phyloP scores from a whole-genome alignment of 37 sponge, comb jelly and placozoan genomes.

The Axinella damicornis region DNA sequence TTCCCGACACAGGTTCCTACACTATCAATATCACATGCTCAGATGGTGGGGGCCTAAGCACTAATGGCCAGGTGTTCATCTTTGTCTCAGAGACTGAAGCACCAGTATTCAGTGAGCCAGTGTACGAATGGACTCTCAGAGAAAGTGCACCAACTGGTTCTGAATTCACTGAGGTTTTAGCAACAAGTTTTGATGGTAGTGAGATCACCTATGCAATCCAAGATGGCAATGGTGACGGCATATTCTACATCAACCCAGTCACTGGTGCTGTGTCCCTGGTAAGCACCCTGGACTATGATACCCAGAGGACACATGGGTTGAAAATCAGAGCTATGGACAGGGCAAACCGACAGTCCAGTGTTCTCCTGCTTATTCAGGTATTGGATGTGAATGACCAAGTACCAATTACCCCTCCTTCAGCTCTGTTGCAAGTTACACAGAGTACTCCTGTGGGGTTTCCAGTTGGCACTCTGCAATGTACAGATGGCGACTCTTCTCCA shows the following conservation, averaged over 20 bases:
- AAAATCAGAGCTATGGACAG: slow-evolving; percentile 36
- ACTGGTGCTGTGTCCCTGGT: slow-evolving; percentile 58
- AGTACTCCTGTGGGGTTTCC: slow-evolving; percentile 46
- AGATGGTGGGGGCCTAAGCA: slow-evolving; percentile 27
- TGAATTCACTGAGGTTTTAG: slow-evolving; percentile 33
- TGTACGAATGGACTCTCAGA: slow-evolving; percentile 62
- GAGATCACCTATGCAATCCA: slow-evolving; percentile 49
- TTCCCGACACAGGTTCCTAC: slow-evolving; percentile 34
- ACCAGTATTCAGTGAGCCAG: slow-evolving; percentile 56
- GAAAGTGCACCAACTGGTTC: slow-evolving; percentile 40
- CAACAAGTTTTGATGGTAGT: slow-evolving; percentile 46
- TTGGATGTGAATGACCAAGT: slow-evolving; percentile 60
- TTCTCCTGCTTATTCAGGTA: slow-evolving; percentile 54
- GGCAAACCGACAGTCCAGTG: slow-evolving; percentile 29
- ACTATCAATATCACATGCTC: slow-evolving; percentile 58
- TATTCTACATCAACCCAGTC: slow-evolving; percentile 59
- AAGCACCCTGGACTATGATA: slow-evolving; percentile 59
- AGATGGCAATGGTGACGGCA: slow-evolving; percentile 55
- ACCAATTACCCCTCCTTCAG: slow-evolving; percentile 71
- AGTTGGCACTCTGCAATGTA: slow-evolving; percentile 47
- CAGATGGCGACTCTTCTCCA: slow-evolving; percentile 28
- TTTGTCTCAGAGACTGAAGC: slow-evolving; percentile 60
- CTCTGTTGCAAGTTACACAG: slow-evolving; percentile 34
- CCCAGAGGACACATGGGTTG: slow-evolving; percentile 42
- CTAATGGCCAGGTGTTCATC: slow-evolving; percentile 55